These are phyloP conservation scores for Campoletis raptor DNA, from an alignment of 2,888 invertebrate genomes.

Conservation along the genomic window DNA sequence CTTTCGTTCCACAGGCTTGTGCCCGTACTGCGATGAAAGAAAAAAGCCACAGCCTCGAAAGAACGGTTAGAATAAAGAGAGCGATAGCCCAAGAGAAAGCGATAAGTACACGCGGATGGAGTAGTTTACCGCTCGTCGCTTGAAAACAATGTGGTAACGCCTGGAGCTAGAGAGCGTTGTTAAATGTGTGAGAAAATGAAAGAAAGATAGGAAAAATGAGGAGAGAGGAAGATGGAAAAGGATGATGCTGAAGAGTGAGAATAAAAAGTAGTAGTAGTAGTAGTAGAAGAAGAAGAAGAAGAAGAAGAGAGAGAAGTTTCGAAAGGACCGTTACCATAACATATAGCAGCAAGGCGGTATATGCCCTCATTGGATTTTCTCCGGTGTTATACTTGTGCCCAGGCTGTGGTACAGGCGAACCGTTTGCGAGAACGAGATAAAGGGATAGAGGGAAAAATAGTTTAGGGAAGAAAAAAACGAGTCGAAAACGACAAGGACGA, in stretches of 20 bases:
- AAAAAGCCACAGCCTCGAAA: conserved; percentile 14
- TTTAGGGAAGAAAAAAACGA: conserved; percentile 54
- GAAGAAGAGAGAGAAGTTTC: conserved; percentile 57
- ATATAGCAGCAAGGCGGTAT: conserved; percentile 59
- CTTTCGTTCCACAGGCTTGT: conserved; percentile 24
- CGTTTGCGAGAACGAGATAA: conserved; percentile 61
- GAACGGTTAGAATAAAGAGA: conserved; percentile 33
- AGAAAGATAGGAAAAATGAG: conserved; percentile 12
- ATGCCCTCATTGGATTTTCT: conserved; percentile 68
- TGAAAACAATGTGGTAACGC: conserved; percentile 70
- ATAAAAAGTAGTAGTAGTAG: conserved; percentile 4
- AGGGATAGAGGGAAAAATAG: conserved; percentile 55
- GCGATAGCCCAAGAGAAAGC: conserved; percentile 24
- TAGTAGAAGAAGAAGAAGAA: conserved; percentile 10
- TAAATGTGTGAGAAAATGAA: conserved; percentile 49
- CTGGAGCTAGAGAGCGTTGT: conserved; percentile 51
- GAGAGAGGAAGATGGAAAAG: neutral
- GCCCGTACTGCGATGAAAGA: conserved; percentile 25
- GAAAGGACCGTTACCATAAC: conserved; percentile 69
- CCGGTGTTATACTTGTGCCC: conserved; percentile 46
- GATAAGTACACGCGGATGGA: conserved; percentile 70
- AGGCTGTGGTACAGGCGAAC: conserved; percentile 45
- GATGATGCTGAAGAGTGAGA: conserved; percentile 1
- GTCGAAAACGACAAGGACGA: conserved; percentile 27
- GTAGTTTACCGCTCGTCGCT: conserved; percentile 69